These are phyloP conservation scores for Platichthys flesus DNA, from an alignment of 2,113 vertebrate species.

Conservation along the genomic window DNA sequence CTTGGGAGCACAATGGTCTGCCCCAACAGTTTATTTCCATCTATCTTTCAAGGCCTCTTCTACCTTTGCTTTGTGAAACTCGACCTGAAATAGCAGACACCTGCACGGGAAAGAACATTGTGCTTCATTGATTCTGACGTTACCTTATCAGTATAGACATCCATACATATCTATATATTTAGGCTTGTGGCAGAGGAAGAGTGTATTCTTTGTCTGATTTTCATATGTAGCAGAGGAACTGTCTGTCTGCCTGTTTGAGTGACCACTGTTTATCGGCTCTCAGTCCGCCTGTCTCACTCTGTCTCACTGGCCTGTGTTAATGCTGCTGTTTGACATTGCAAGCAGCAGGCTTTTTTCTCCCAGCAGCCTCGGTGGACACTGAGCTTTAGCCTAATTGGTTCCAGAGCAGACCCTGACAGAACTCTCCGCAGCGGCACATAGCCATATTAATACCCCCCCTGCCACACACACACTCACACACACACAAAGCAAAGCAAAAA, in stretches of 20 bases:
- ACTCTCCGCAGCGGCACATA: constrained; percentile 87
- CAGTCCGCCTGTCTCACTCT: constrained; percentile 48
- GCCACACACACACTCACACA: constrained; percentile 82
- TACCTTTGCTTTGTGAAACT: not conserved
- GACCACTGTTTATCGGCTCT: constrained; percentile 55
- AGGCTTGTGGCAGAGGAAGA: not conserved
- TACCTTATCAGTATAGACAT: too few relatives aligned
- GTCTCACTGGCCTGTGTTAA: constrained; percentile 82
- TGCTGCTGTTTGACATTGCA: constrained; percentile 87
- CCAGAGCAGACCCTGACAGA: constrained; percentile 95
- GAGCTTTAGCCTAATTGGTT: constrained; percentile 96
- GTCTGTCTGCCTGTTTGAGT: constrained; percentile 32
- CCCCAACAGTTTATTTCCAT: not conserved
- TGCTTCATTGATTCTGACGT: not conserved
- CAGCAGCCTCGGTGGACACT: constrained; percentile 85
- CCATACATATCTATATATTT: too few relatives aligned
- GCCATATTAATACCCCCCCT: constrained; percentile 86
- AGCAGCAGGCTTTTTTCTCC: constrained; percentile 85
- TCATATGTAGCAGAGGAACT: constrained; percentile 21
- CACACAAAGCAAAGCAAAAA: constrained; percentile 88
- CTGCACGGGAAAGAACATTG: not conserved
- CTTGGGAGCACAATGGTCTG: not conserved
- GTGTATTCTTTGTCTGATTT: constrained; percentile 30
- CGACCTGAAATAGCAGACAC: too few relatives aligned
- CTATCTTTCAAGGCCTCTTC: not conserved